Evolutionary conservation across 1,140 invertebrate genomes (phyloP).

Genomic region (Pogonomyrmex californicus): DNA sequence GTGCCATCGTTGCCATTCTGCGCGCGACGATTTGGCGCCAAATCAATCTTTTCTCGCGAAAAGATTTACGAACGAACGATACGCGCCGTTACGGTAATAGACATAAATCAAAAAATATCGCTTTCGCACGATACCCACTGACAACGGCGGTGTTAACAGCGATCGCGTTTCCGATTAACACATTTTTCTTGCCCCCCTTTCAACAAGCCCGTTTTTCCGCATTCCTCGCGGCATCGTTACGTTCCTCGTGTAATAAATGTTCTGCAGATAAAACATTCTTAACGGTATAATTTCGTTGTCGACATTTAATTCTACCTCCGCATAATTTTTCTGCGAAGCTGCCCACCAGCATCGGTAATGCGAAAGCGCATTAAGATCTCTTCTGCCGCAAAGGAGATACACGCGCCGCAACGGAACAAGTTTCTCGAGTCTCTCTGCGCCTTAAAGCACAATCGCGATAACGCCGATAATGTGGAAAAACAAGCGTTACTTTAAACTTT

Average conservation of each 20-base stretch:
- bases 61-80: conserved; percentile 34
- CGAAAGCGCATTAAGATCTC: conserved; percentile 32
- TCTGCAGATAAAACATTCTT: neutral
- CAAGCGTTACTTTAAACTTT: neutral
- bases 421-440: neutral
- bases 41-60: conserved; percentile 23
- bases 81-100: neutral
- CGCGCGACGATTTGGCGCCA: conserved; percentile 36
- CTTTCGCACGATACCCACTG: neutral
- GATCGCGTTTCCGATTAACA: conserved; percentile 5
- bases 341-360: neutral
- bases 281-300: neutral
- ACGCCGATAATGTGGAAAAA: conserved; percentile 35
- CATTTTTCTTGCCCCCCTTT: neutral
- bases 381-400: conserved; percentile 5
- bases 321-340: neutral
- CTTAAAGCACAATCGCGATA: neutral
- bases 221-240: neutral
- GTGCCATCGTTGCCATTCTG: neutral
- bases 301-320: conserved; percentile 9
- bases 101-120: conserved; percentile 53
- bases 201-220: neutral
- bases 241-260: neutral
- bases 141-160: neutral
- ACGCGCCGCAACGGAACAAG: neutral